Conservation (phyloP, 2,113 vertebrate genomes). For the Circaetus cinerascens region DNA sequence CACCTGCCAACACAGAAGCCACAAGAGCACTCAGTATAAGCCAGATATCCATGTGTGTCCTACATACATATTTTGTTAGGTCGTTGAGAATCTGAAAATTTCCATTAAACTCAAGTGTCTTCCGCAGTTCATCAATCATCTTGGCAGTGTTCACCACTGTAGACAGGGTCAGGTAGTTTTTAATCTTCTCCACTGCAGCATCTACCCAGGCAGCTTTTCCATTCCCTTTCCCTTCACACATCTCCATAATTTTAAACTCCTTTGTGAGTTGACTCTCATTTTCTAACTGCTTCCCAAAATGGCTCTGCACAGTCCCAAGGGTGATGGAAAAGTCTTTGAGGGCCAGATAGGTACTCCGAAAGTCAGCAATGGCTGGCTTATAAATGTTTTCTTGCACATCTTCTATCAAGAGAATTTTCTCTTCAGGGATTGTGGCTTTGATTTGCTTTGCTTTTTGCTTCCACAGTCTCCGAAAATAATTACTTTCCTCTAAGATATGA, state of each 20-base stretch:
- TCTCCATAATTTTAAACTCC: not conserved
- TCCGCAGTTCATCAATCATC: not conserved
- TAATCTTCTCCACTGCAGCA: not conserved
- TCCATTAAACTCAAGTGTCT: not conserved
- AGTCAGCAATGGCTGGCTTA: not conserved
- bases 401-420: not conserved
- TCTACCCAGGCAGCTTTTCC: not conserved
- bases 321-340: not conserved
- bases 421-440: not conserved
- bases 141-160: not conserved
- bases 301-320: not conserved
- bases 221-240: not conserved
- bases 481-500: not conserved
- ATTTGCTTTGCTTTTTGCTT: not conserved
- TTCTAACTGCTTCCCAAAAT: not conserved
- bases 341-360: not conserved
- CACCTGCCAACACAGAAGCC: not conserved
- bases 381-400: not conserved
- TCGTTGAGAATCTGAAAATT: not conserved
- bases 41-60: not conserved
- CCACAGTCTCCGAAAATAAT: not conserved
- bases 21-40: not conserved
- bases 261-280: not conserved
- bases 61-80: not conserved
- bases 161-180: not conserved